These are phyloP conservation scores for Tenebrio molitor DNA, from an alignment of 1,140 invertebrate species.

Conservation along the genomic window DNA sequence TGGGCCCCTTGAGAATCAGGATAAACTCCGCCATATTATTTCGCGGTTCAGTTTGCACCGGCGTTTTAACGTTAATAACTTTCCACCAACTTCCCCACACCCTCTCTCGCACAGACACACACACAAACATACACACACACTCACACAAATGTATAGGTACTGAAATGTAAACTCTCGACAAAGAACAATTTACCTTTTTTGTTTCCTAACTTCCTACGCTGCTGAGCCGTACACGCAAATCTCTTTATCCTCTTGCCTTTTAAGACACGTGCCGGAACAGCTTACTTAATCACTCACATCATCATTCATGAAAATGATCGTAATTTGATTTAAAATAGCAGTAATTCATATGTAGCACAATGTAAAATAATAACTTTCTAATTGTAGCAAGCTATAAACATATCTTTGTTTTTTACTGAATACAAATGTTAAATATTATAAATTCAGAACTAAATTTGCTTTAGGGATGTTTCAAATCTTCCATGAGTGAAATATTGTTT, in stretches of 20 bases:
- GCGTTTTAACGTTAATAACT: constrained; percentile 64
- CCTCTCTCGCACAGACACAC: constrained; percentile 2
- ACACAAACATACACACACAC: constrained; percentile 2
- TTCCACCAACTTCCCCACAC: constrained; percentile 51
- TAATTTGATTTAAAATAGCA: too few relatives aligned
- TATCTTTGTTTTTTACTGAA: too few relatives aligned
- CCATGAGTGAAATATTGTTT: too few relatives aligned
- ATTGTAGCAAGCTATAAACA: too few relatives aligned
- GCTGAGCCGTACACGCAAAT: constrained; percentile 14
- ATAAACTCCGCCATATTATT: constrained; percentile 58
- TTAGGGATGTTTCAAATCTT: too few relatives aligned
- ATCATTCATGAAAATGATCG: too few relatives aligned
- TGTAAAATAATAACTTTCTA: too few relatives aligned
- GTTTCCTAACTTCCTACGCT: constrained; percentile 39
- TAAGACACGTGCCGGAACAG: not conserved
- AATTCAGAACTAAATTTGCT: too few relatives aligned
- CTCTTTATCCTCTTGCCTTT: not conserved
- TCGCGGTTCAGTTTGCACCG: constrained; percentile 59
- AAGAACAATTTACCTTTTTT: constrained; percentile 51
- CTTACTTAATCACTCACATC: too few relatives aligned
- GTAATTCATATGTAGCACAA: too few relatives aligned
- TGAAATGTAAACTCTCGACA: constrained; percentile 52
- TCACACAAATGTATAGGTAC: constrained; percentile 26
- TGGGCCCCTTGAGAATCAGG: constrained; percentile 60
- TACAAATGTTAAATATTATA: too few relatives aligned